Evolutionary conservation across 2,113 vertebrate species (phyloP).

Genomic region (Prionailurus bengalensis): DNA sequence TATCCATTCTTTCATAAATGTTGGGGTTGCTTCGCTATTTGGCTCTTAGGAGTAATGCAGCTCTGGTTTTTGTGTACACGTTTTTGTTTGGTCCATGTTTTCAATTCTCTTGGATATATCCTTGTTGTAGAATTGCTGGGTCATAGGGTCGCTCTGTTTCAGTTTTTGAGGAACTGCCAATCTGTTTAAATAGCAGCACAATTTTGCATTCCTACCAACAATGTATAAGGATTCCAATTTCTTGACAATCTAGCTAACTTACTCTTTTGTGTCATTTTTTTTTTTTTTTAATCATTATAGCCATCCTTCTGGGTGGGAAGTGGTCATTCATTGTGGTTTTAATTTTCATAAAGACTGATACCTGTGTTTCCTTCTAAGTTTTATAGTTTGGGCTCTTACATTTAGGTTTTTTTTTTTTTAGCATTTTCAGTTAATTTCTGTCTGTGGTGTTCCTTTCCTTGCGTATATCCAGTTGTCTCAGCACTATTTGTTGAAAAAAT

Average conservation of each 20-base stretch:
- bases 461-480: not conserved
- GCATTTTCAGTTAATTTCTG: not conserved
- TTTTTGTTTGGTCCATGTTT: not conserved
- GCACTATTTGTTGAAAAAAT: not conserved
- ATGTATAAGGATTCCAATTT: not conserved
- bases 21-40: not conserved
- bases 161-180: not conserved
- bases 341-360: slow-evolving; percentile 6
- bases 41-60: not conserved
- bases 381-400: not conserved
- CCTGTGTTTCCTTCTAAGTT: not conserved
- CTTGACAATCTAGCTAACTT: not conserved
- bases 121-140: not conserved
- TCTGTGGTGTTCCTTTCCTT: not conserved
- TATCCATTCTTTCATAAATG: not conserved
- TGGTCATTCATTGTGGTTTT: not conserved
- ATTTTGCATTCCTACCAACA: not conserved
- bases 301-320: not conserved
- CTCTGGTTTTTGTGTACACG: not conserved
- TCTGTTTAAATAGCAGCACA: not conserved
- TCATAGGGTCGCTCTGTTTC: not conserved
- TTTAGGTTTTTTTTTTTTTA: not conserved
- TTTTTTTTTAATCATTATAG: not conserved
- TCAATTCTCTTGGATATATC: not conserved
- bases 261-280: not conserved